Evolutionary conservation across 2,888 invertebrate genomes (phyloP).

Genomic region (Eueremaeus valkanovi): DNA sequence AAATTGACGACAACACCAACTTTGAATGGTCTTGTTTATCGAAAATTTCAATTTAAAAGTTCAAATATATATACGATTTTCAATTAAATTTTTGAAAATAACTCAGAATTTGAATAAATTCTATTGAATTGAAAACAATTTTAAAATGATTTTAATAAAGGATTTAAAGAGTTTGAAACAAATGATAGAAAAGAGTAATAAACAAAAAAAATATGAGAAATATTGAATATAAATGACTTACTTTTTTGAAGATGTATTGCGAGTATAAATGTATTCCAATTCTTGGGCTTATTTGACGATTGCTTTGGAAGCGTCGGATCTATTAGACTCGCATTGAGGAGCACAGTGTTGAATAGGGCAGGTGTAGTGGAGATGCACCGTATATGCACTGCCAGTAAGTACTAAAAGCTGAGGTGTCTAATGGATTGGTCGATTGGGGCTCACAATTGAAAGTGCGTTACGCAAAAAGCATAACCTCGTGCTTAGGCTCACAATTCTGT

Average conservation of each 20-base stretch:
- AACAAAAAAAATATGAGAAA: background rate
- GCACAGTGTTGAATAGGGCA: slow-evolving; percentile 28
- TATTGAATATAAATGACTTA: too few species aligned
- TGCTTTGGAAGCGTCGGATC: background rate
- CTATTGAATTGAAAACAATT: slow-evolving; percentile 1
- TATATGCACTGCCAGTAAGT: slow-evolving; percentile 6
- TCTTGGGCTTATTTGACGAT: background rate
- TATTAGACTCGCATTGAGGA: background rate
- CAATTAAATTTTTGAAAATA: too few species aligned
- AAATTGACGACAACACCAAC: background rate
- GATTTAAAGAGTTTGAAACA: background rate
- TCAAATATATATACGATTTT: too few species aligned
- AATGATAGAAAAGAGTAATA: background rate
- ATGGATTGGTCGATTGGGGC: slow-evolving; percentile 23
- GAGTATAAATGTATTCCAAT: background rate
- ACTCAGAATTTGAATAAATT: background rate
- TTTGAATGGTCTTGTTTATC: slow-evolving; percentile 8
- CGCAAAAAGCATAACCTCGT: slow-evolving; percentile 19
- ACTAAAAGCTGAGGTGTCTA: slow-evolving; percentile 11
- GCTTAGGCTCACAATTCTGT: background rate
- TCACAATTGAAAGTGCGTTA: slow-evolving; percentile 23
- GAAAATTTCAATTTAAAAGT: too few species aligned
- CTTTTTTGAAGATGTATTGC: background rate
- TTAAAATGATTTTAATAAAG: background rate
- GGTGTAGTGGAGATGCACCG: slow-evolving; percentile 33